phyloP scores from a whole-genome alignment of 2,888 invertebrate species.

The Keiferia lycopersicella region DNA sequence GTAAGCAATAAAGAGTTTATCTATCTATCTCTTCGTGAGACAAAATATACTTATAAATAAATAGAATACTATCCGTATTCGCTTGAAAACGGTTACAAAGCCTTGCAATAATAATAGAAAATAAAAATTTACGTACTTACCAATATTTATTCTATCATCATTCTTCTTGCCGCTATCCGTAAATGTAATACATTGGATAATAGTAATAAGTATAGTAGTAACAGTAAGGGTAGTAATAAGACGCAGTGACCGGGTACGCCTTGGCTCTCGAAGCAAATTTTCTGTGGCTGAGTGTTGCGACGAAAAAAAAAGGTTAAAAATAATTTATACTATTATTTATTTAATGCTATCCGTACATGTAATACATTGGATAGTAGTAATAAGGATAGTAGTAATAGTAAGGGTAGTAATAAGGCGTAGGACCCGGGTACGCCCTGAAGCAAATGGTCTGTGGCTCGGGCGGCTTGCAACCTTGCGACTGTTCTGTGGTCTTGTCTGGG shows the following conservation, averaged over 20 bases:
- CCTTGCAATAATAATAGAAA: background rate
- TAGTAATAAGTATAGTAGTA: constrained; percentile 37
- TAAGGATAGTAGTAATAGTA: constrained; percentile 39
- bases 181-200: background rate
- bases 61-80: too few species aligned
- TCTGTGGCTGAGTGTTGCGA: too few species aligned
- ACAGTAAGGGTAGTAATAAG: constrained; percentile 32
- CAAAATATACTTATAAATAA: too few species aligned
- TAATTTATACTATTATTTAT: background rate
- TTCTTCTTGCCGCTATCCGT: too few species aligned
- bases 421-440: background rate
- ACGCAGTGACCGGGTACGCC: too few species aligned
- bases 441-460: background rate
- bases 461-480: background rate
- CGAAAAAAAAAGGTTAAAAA: background rate
- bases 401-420: constrained; percentile 32
- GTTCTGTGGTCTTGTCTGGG: background rate
- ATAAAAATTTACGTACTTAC: background rate
- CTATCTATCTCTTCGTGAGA: too few species aligned
- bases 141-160: background rate
- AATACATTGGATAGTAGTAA: constrained; percentile 27
- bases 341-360: constrained; percentile 4
- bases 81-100: too few species aligned
- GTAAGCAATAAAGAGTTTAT: too few species aligned
- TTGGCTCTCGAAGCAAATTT: too few species aligned